Base-by-base conservation (phyloP, 2,797 vertebrate species). In the Echiichthys vipera region DNA sequence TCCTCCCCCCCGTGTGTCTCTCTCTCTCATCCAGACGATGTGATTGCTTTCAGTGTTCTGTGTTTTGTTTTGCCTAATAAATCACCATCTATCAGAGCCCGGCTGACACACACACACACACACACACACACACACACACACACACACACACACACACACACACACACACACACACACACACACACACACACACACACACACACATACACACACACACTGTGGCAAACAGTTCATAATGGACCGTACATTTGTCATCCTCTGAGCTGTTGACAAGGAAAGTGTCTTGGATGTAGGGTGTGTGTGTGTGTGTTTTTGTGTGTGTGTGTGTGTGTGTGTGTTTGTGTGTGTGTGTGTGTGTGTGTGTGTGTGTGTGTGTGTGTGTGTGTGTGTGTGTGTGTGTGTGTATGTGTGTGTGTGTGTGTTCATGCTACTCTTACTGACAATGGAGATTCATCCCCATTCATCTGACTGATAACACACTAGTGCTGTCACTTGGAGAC, bases 21-120 rank as follows among this genome's bases (percentile, higher is more conserved):
- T 30, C 18, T 56, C 39, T 34, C 56, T 76, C 43, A 3, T 59
- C 53, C 54, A 36, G 59, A 69, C 74, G 64, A 84, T 83, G 83
- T 67, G 83, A 88, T 88, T 89, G 78, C 76, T 71, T 83, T 81
- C 77, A 81, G 51, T 81, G 71, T 69, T 78, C 58, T 45, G 65
- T 82, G 73, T 81, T 88, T 85, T 87, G 75, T 84, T 88, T 87
- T 86, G 63, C 78, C 69, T 87, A 86, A 91, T 89, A 87, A 88
- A 87, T 91, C 89, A 88, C 81, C 78, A 85, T 87, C 78, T 82
- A 84, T 84, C 86, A 85, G 65, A 69, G 67, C 24, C 30, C 0
- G 13, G 45, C 70, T 78, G 55, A 80, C 77, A 77, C 57, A 66
- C 58, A 58, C 50, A 66, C 63, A 72, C 65, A 79, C 27, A 55